A percentile compares a stretch with the other conserved stretches of the same genome.
phyloP scores from a whole-genome alignment of 2,113 vertebrate species.

The Panurus biarmicus region DNA sequence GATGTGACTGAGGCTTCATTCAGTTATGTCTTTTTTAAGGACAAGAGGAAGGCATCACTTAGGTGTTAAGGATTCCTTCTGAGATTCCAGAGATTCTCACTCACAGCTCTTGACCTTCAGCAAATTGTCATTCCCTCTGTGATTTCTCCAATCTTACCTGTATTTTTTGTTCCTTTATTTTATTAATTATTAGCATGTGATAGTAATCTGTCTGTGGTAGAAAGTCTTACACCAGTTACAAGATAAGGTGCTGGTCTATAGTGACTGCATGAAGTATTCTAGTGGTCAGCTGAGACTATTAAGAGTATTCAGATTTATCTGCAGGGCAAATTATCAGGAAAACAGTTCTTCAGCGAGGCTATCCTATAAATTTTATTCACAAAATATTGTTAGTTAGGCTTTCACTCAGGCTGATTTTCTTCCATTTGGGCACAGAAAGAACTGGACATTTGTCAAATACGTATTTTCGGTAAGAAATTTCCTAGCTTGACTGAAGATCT shows the following conservation, averaged over 20 bases:
- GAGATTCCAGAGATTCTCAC: background rate
- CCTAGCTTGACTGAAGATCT: background rate
- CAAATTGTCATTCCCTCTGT: background rate
- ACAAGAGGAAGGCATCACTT: background rate
- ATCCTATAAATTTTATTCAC: background rate
- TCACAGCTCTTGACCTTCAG: background rate
- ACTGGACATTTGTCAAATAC: background rate
- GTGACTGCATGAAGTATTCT: background rate
- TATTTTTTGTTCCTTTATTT: background rate
- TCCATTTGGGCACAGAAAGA: background rate
- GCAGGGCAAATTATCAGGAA: background rate
- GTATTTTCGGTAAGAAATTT: background rate
- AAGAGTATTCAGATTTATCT: background rate
- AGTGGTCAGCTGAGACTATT: background rate
- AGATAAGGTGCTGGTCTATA: background rate
- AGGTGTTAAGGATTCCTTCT: background rate
- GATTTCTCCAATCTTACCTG: background rate
- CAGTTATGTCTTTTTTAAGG: background rate
- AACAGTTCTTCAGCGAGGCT: background rate
- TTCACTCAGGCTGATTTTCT: background rate
- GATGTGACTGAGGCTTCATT: background rate
- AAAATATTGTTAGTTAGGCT: background rate
- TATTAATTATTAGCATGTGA: background rate
- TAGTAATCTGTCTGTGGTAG: background rate
- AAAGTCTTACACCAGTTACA: background rate